These are phyloP conservation scores for Astropecten irregularis DNA, from an alignment of 53 echinoderm and acorn worm genomes.

Conservation along the genomic window DNA sequence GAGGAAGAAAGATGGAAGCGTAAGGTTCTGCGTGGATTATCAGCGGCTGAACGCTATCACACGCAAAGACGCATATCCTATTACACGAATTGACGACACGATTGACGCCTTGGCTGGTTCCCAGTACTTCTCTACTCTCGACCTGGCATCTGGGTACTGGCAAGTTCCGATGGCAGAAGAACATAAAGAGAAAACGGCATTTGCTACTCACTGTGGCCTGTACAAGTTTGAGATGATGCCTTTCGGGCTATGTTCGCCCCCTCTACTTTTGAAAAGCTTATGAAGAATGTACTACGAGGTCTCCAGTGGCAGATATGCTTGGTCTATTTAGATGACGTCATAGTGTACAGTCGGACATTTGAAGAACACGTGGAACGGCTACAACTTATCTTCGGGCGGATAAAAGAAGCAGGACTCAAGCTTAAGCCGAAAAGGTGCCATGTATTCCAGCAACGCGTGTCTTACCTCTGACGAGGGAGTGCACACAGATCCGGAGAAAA, in stretches of 20 bases:
- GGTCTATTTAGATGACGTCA: constrained; percentile 48
- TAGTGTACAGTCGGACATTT: constrained; percentile 47
- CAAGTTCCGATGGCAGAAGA: constrained; percentile 46
- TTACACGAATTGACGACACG: not conserved
- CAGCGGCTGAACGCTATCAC: constrained; percentile 4
- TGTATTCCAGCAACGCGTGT: constrained; percentile 8
- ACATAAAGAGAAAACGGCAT: constrained; percentile 56
- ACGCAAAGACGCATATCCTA: constrained; percentile 1
- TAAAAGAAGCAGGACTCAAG: constrained; percentile 35
- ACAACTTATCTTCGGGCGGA: constrained; percentile 1
- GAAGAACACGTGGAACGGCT: constrained; percentile 4
- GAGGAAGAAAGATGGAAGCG: constrained; percentile 12
- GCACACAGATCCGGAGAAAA: constrained; percentile 43
- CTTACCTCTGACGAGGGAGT: constrained; percentile 18
- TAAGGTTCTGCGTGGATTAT: constrained; percentile 9
- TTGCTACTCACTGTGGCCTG: constrained; percentile 15
- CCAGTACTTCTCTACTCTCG: not conserved
- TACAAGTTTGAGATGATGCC: constrained; percentile 40
- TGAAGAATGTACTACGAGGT: constrained; percentile 28
- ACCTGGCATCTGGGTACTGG: constrained; percentile 41
- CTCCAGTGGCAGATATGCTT: constrained; percentile 44
- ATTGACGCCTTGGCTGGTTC: not conserved
- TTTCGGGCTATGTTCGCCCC: constrained; percentile 39
- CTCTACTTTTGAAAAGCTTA: constrained; percentile 41
- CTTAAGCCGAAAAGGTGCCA: constrained; percentile 46